Evolutionary conservation across 2,113 vertebrate species (phyloP).

Genomic region (Crotalus helleri): DNA sequence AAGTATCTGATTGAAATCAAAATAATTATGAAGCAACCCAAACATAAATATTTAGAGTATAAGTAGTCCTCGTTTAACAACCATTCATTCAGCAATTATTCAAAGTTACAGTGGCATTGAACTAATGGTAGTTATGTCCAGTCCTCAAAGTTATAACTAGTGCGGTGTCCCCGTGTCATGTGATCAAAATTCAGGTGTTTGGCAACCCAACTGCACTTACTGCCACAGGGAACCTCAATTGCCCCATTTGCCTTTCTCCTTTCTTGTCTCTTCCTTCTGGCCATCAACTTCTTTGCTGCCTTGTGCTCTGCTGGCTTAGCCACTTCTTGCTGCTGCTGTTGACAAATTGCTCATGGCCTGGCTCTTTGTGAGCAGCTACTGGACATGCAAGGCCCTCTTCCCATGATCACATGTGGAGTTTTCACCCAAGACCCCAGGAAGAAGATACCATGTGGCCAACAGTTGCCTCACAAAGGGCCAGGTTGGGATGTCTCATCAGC

Average conservation of each 20-base stretch:
- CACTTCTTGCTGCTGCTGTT: background rate
- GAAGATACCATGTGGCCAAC: background rate
- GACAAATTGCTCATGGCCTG: background rate
- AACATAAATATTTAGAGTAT: background rate
- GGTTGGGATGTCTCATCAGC: background rate
- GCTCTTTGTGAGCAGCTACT: background rate
- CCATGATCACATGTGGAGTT: background rate
- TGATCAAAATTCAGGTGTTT: background rate
- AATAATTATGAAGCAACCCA: background rate
- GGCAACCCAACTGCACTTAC: background rate
- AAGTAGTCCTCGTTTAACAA: background rate
- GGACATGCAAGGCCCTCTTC: background rate
- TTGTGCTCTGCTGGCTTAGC: background rate
- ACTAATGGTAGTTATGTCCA: background rate
- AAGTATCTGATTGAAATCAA: background rate
- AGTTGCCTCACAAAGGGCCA: background rate
- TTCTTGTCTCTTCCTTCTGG: background rate
- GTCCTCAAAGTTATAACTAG: background rate
- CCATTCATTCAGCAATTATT: background rate
- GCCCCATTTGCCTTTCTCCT: background rate
- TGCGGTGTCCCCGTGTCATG: background rate
- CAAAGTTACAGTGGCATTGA: background rate
- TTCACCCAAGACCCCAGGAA: background rate
- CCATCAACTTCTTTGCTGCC: background rate
- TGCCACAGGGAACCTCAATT: background rate